Evolutionary conservation across 2,113 vertebrate species (phyloP).

Genomic region (Passer montanus): DNA sequence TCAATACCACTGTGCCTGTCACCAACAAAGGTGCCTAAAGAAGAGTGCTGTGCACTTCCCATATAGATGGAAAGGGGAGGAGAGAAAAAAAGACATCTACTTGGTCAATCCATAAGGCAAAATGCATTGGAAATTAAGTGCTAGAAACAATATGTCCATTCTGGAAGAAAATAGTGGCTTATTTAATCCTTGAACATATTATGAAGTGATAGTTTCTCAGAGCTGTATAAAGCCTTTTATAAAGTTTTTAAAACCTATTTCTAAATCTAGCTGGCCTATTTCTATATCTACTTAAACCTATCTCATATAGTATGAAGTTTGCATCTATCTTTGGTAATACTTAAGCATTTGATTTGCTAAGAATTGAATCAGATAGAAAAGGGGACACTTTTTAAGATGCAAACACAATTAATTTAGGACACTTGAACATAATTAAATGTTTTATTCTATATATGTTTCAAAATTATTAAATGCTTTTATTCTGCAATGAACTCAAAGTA

Average conservation of each 20-base stretch:
- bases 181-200: neutral
- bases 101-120: neutral
- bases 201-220: neutral
- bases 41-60: neutral
- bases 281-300: neutral
- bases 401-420: neutral
- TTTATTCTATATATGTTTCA: neutral
- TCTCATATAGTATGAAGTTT: neutral
- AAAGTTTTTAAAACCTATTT: neutral
- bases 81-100: neutral
- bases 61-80: neutral
- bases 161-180: neutral
- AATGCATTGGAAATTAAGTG: neutral
- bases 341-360: neutral
- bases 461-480: neutral
- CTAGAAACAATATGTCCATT: neutral
- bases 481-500: neutral
- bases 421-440: neutral
- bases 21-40: neutral
- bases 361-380: neutral
- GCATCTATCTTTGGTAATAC: neutral
- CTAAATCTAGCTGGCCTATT: neutral
- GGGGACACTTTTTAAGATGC: neutral
- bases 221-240: neutral
- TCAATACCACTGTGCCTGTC: neutral